Conservation (phyloP, 1,140 invertebrate genomes). For the Nephila pilipes region DNA sequence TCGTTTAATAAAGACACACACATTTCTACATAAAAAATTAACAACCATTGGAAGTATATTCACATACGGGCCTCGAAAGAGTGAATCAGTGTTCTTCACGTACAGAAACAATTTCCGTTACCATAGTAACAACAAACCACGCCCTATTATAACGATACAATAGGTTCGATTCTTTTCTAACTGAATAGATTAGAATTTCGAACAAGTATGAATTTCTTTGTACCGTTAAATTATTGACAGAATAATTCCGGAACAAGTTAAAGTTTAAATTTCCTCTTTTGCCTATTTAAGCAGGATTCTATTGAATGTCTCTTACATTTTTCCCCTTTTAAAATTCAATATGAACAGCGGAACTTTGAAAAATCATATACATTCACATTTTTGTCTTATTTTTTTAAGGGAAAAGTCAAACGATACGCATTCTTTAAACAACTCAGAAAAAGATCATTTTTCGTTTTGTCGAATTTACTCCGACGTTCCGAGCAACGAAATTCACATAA, state of each 20-base stretch:
- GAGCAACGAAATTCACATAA: not conserved
- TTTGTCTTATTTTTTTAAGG: not conserved
- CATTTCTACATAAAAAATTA: not conserved
- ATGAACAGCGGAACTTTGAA: too few species aligned
- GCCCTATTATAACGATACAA: not conserved
- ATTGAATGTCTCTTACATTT: not conserved
- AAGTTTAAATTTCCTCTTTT: not conserved
- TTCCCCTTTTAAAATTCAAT: not conserved
- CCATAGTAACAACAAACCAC: not conserved
- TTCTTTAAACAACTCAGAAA: not conserved
- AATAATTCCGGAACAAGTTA: not conserved
- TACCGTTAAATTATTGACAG: not conserved
- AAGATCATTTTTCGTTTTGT: not conserved
- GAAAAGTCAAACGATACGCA: not conserved
- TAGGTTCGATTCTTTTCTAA: not conserved
- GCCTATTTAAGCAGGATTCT: not conserved
- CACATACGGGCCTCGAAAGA: not conserved
- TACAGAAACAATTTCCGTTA: conserved; percentile 8
- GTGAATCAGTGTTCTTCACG: not conserved
- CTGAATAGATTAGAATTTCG: not conserved
- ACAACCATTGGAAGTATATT: not conserved
- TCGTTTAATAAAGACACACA: not conserved
- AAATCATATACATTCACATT: too few species aligned
- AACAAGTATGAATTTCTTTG: not conserved
- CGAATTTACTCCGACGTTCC: not conserved